phyloP scores from a whole-genome alignment of 2,888 invertebrate genomes.

The Xanthia icteritia region DNA sequence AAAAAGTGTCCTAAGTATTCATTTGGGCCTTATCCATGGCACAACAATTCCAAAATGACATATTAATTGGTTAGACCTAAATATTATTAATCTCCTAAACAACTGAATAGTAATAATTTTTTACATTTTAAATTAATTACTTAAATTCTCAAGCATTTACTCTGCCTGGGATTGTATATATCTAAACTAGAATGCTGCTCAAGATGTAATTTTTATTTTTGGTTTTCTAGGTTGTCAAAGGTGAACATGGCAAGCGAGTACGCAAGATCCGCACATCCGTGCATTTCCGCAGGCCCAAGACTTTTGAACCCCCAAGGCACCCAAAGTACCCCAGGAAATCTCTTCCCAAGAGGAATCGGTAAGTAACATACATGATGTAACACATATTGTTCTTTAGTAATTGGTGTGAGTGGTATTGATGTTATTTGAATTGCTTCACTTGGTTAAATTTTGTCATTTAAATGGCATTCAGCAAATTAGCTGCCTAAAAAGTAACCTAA shows the following conservation, averaged over 20 bases:
- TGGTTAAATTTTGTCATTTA: background rate
- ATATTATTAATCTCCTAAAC: background rate
- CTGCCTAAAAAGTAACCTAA: background rate
- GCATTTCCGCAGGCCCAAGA: constrained; percentile 98
- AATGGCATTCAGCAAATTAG: background rate
- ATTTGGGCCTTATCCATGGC: background rate
- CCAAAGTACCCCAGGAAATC: constrained; percentile 99
- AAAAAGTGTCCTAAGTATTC: background rate
- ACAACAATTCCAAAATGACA: background rate
- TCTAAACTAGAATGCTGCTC: background rate
- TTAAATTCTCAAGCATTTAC: background rate
- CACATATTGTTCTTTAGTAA: background rate
- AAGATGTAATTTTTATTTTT: constrained; percentile 9
- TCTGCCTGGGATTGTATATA: background rate
- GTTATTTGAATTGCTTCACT: constrained; percentile 1
- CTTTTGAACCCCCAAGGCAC: constrained; percentile 96
- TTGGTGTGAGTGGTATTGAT: too few relatives aligned
- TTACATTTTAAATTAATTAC: background rate
- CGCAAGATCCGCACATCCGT: constrained; percentile 98
- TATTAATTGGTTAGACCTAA: too few relatives aligned
- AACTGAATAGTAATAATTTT: background rate
- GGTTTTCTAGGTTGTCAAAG: constrained; percentile 94
- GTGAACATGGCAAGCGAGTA: constrained; percentile 96
- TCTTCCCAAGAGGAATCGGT: constrained; percentile 97
- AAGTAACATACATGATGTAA: constrained; percentile 70